Evolutionary conservation across 2,888 invertebrate species (phyloP), one percentile per base, ranked within the genome.

Genomic region (Himalopsyche kuldschensis): DNA sequence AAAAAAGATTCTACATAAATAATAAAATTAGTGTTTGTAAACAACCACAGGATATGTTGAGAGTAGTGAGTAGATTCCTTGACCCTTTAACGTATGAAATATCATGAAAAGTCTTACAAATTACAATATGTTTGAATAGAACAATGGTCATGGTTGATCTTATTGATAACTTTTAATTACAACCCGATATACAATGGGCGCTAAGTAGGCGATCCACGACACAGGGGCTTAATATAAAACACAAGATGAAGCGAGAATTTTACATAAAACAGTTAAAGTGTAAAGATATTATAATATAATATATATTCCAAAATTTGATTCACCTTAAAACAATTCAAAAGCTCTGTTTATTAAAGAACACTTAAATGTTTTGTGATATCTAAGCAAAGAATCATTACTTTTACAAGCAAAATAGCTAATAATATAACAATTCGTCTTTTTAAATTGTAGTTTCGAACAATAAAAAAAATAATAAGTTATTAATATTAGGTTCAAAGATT

Each of bases 1-100:
- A 69, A 69, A 69, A 69, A 69, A 69, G 69, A 69, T 69, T 69
- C 69, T 69, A 69, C 30, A 69, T 69, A 69, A 69, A 69, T 69
- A 30, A 69, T 69, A 69, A 30, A 11, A 69, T 69, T 69, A 69
- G 69, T 69, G 69, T 69, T 69, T 15, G 69, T 69, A 69, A 69
- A 69, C 69, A 69, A 69, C 69, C 69, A 69, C 69, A 69, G 69
- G 69, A 69, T 69, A 69, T 69, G 69, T 69, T 69, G 69, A 69
- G 69, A 69, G 69, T 69, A 69, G 15, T 69, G 69, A 41, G 15
- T 41, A 41, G 41, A 69, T 69, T 69, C 69, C 69, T 69, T 69
- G 69, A 69, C 69, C 30, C 69, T 69, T 69, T 69, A 27, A 27
- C 27, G 63, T 69, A 69, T 69, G 20, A 6, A 69, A 69, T 69